phyloP scores from a whole-genome alignment of 1,140 invertebrate genomes.

The Drosophila lowei region DNA sequence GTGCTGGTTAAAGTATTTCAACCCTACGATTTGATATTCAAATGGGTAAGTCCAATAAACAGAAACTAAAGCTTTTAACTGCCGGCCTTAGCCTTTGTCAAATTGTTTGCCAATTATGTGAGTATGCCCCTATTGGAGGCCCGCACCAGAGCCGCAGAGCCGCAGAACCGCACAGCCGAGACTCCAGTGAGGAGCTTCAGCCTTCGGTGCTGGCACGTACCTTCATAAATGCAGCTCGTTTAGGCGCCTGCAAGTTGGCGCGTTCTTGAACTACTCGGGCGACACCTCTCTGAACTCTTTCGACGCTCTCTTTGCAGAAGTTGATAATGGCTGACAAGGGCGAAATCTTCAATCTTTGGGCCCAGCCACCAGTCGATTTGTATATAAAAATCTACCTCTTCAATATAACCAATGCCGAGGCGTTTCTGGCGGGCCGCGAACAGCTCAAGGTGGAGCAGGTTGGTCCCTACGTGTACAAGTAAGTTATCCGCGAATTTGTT shows the following conservation, averaged over 20 bases:
- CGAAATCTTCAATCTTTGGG: constrained; percentile 94
- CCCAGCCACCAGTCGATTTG: constrained; percentile 91
- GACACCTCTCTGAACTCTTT: constrained; percentile 20
- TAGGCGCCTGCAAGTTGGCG: background rate
- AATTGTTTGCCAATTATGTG: constrained; percentile 40
- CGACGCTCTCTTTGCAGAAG: constrained; percentile 86
- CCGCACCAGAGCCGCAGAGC: too few species aligned
- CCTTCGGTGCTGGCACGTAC: constrained; percentile 43
- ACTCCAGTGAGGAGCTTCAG: background rate
- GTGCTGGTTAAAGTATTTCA: constrained; percentile 86
- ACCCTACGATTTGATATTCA: constrained; percentile 89
- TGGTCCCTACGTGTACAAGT: constrained; percentile 96
- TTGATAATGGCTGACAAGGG: constrained; percentile 87
- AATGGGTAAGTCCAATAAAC: constrained; percentile 83
- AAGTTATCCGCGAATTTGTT: constrained; percentile 68
- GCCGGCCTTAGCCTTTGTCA: constrained; percentile 53
- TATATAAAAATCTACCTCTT: constrained; percentile 94
- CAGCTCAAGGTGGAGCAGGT: constrained; percentile 91
- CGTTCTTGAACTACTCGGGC: too few species aligned
- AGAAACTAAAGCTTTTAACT: constrained; percentile 50
- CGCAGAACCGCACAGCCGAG: background rate
- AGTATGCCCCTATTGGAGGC: constrained; percentile 13
- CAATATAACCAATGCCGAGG: constrained; percentile 93
- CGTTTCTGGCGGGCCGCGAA: constrained; percentile 88
- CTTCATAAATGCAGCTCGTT: background rate